Base-by-base conservation (phyloP, 53 echinoderm and acorn worm species). In the Holothuria scabra region DNA sequence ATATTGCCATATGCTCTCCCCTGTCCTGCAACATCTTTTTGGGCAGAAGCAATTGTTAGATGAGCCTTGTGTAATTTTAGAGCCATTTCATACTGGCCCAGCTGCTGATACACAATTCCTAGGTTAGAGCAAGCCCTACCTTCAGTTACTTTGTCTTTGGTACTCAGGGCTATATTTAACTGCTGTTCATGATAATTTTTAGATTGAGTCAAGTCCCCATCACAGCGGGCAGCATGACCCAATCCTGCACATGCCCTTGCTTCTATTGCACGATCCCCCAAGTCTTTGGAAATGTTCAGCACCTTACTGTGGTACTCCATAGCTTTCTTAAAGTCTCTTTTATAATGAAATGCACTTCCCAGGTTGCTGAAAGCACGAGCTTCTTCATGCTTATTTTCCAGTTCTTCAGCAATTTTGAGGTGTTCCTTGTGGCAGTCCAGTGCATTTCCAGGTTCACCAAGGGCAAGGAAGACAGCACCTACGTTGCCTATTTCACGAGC, bases 11-110 rank as follows among this genome's bases (percentile, higher is more conserved):
- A 99, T 0, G 99, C 99, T 52, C 99, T 86, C n/a, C 99, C 99
- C 84, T 91, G 90, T 16, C 87, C 92, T 0, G 87, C 91, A 2
- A 93, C 72, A 33, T 99, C 99, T 26, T 37, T 80, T 55, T 89
- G 83, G 35, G 90, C 90, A 10, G 89, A 84, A 1, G 95, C 94
- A n/a, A 99, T 99, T 59, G 87, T 90, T 60, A 99, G 75, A 46
- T 99, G 99, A 14, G 99, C 99, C 85, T 99, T 99, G 85, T 99
- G 99, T 58, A 95, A 89, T 81, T 99, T 99, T 69, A 99, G 82
- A 16, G 99, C 99, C 0, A 87, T 93, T 18, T 99, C 99, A 67
- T 83, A 99, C 84, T 99, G 93, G 56, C 90, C 93, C 85, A 92
- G 87, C 65, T 95, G 95, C 70, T 99, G 99, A 85, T 95, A 93